Conservation (phyloP, 2,113 vertebrate genomes). For the Nyctibius bracteatus region DNA sequence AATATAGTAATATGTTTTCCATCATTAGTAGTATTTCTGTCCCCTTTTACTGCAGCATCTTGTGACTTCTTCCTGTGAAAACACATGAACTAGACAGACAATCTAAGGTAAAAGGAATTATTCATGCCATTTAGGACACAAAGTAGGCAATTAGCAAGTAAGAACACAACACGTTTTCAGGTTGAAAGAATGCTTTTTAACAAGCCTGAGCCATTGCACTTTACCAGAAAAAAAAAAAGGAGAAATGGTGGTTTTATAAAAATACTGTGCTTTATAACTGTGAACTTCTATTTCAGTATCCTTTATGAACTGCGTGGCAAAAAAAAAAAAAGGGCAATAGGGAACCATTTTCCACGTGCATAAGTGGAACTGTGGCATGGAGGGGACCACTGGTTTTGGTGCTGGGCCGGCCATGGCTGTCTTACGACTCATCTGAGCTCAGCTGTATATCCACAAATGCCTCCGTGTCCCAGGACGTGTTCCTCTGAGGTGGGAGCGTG, state of each 20-base stretch:
- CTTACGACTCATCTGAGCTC: background rate
- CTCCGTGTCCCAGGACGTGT: background rate
- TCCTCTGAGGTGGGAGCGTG: background rate
- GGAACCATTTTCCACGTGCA: background rate
- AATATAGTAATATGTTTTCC: background rate
- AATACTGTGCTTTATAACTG: background rate
- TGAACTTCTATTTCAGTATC: background rate
- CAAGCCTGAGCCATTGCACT: background rate
- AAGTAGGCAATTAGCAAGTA: background rate
- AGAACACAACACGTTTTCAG: background rate
- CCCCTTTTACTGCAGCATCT: background rate
- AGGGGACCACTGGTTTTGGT: background rate
- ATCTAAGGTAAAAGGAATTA: background rate
- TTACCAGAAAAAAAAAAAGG: background rate
- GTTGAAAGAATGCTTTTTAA: background rate
- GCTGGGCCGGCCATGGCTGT: background rate
- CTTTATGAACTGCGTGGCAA: background rate
- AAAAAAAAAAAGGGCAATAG: background rate
- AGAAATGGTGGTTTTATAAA: background rate
- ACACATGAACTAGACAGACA: background rate
- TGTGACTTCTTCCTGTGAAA: conserved; percentile 1
- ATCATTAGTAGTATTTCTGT: background rate
- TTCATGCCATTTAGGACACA: background rate
- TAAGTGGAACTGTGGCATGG: background rate
- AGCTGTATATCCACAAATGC: background rate